phyloP scores from a whole-genome alignment of 2,113 vertebrate species.

The Nyctereutes procyonoides region DNA sequence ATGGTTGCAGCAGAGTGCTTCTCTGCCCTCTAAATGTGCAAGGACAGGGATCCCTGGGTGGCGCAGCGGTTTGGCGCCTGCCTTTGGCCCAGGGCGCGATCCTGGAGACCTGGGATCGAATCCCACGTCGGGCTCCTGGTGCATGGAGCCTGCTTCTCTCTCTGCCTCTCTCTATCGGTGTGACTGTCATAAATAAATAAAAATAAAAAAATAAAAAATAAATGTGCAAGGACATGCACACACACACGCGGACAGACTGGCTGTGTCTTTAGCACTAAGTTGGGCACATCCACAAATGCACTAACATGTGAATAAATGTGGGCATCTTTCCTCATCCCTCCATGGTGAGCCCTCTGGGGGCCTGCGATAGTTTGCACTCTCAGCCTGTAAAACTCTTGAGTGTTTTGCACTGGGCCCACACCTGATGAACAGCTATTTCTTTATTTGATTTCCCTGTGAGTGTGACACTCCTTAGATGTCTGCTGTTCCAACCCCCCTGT shows the following conservation, averaged over 20 bases:
- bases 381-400: background rate
- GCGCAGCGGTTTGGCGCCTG: too few species aligned
- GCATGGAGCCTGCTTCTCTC: too few species aligned
- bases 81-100: too few species aligned
- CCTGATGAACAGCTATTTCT: rapidly evolving
- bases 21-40: background rate
- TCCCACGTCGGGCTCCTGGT: too few species aligned
- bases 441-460: rapidly evolving
- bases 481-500: rapidly evolving
- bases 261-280: background rate
- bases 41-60: too few species aligned
- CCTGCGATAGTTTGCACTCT: background rate
- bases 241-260: rapidly evolving
- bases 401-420: rapidly evolving
- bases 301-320: rapidly evolving
- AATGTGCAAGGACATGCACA: rapidly evolving
- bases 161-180: too few species aligned
- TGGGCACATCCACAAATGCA: rapidly evolving
- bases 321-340: rapidly evolving
- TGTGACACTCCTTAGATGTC: rapidly evolving
- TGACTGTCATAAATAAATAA: too few species aligned
- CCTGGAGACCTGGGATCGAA: too few species aligned
- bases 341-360: background rate
- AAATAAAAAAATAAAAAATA: too few species aligned
- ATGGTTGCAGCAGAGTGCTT: background rate